Conservation (phyloP, 2,113 vertebrate species). For the Phaethon lepturus region DNA sequence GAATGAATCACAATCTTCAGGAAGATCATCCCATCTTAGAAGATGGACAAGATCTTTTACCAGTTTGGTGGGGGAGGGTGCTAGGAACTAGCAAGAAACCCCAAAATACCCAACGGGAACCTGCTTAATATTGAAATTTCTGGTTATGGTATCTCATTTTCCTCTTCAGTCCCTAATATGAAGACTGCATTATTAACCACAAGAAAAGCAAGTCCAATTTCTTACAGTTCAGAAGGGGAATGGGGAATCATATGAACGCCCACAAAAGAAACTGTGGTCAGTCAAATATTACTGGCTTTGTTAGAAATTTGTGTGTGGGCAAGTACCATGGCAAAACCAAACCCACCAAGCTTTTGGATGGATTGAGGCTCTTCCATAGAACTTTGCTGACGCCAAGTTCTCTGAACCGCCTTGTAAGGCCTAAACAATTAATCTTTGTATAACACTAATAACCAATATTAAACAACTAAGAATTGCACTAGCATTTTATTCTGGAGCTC, state of each 20-base stretch:
- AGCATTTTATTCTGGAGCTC: not conserved
- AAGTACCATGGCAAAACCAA: not conserved
- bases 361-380: not conserved
- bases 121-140: not conserved
- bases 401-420: not conserved
- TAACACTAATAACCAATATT: not conserved
- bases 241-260: not conserved
- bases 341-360: not conserved
- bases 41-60: not conserved
- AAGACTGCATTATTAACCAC: not conserved
- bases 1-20: not conserved
- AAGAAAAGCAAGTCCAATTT: not conserved
- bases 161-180: not conserved
- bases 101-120: not conserved
- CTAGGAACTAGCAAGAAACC: not conserved
- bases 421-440: not conserved
- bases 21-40: not conserved
- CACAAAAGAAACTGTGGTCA: not conserved
- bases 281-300: not conserved
- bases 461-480: not conserved
- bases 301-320: not conserved
- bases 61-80: not conserved
- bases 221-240: not conserved
- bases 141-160: not conserved
- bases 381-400: accelerated